Base-by-base conservation (phyloP, 2,888 invertebrate species). In the Orthosia incerta region DNA sequence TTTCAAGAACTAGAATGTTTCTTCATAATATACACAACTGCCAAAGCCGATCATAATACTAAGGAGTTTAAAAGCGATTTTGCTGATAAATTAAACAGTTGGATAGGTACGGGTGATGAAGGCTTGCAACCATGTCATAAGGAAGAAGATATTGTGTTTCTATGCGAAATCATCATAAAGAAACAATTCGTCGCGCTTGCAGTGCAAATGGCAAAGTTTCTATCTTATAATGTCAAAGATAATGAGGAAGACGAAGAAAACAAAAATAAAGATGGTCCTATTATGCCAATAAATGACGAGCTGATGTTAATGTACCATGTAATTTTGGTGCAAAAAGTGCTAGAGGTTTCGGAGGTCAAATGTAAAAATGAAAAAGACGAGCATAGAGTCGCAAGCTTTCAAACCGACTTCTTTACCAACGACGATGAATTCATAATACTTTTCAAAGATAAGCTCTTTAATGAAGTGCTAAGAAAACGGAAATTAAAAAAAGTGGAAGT, bases 21-120 rank as follows among this genome's bases (percentile, higher is more conserved):
- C 0, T 86, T 84, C 53, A 63, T 85, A 23, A 74, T 84, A n/a
- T 85, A 86, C 46, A 86, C 86, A 0, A 79, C 76, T 48, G 84
- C 73, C 7, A 79, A 65, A 64, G 62, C 67, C 7, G 78, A 80
- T 23, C 53, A 0, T 31, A 60, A 71, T 48, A 76, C 63, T 15
- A 48, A 48, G 15, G 23, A 11, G 15, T 56, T 20, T n/a, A 5
- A 57, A 20, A 39, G 62, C n/a, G 20, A n/a, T 13, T 53, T 60
- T 12, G 48, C 78, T 23, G 31, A 31, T 16, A 74, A 71, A 39
- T 26, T 80, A 9, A 76, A 78, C 39, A 45, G 60, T 45, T 61
- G 84, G 23, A 70, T 86, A 39, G 62, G 64, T 4, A 85, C 84
- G 1, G 80, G 82, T 20, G 61, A 72, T 51, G 26, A 48, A n/a